Percentiles rank a stretch among this genome's conserved stretches.
These are phyloP conservation scores for Trinectes maculatus DNA, from an alignment of 2,113 vertebrate genomes.

Conservation along the genomic window DNA sequence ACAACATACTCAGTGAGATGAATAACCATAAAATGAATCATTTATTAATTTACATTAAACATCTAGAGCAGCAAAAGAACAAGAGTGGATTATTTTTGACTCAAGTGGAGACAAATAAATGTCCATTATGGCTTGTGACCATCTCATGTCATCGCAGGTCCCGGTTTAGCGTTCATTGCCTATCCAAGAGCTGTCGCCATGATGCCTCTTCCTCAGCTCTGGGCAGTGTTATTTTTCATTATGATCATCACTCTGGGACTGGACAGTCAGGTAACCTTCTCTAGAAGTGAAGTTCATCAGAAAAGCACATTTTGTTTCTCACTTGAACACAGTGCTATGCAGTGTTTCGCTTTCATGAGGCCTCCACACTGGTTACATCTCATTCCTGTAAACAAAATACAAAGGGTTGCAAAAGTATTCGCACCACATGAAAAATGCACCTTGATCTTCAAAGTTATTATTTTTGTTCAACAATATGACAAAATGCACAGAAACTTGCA, in stretches of 20 bases:
- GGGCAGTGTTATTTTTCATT: conserved; percentile 82
- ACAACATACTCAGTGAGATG: not conserved
- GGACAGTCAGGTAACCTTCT: conserved; percentile 78
- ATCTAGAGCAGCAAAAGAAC: not conserved
- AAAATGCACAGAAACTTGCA: too few relatives aligned
- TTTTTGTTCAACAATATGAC: too few relatives aligned
- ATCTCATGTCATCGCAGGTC: too few relatives aligned
- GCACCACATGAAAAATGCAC: too few relatives aligned
- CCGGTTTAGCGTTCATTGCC: conserved; percentile 83
- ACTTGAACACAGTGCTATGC: not conserved
- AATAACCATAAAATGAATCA: not conserved
- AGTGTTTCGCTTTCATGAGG: too few relatives aligned
- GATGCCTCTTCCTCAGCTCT: conserved; percentile 85
- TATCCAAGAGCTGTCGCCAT: conserved; percentile 84
- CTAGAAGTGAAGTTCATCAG: not conserved
- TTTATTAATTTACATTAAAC: not conserved
- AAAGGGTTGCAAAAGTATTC: not conserved
- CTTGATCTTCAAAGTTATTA: too few relatives aligned
- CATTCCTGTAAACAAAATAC: not conserved
- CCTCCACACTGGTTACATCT: not conserved
- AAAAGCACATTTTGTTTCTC: not conserved
- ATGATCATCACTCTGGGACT: conserved; percentile 85
- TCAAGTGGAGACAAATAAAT: too few relatives aligned
- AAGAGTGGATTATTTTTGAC: too few relatives aligned
- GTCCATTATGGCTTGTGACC: not conserved